Evolutionary conservation across 2,797 vertebrate species (phyloP).

Genomic region (Loris lydekkerianus): DNA sequence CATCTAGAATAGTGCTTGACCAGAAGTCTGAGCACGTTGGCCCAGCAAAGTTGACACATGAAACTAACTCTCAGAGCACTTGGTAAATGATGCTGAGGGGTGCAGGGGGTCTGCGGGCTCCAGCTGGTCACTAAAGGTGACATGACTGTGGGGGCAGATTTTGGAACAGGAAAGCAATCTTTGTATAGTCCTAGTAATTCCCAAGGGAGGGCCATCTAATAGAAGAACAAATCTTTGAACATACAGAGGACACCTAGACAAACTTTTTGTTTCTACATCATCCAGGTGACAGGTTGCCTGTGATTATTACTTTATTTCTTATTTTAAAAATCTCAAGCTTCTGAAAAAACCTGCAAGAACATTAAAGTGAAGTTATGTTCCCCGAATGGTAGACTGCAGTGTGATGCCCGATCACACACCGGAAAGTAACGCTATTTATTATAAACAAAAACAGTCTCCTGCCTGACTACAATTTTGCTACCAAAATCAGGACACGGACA

Average conservation of each 20-base stretch:
- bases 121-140: background rate
- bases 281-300: background rate
- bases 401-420: background rate
- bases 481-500: background rate
- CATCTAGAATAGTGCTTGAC: background rate
- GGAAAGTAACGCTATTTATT: background rate
- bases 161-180: background rate
- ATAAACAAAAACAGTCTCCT: background rate
- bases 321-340: background rate
- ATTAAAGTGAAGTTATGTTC: background rate
- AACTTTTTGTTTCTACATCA: background rate
- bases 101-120: background rate
- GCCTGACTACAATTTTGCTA: background rate
- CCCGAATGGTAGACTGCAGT: background rate
- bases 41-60: background rate
- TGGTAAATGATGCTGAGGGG: background rate
- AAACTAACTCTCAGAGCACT: background rate
- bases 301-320: background rate
- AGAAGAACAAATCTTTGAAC: background rate
- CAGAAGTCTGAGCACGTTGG: background rate
- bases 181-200: background rate
- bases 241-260: background rate
- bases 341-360: background rate
- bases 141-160: background rate
- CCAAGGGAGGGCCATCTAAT: too few relatives aligned